Conservation (phyloP, 2,888 invertebrate genomes). For the Colletes collaris region DNA sequence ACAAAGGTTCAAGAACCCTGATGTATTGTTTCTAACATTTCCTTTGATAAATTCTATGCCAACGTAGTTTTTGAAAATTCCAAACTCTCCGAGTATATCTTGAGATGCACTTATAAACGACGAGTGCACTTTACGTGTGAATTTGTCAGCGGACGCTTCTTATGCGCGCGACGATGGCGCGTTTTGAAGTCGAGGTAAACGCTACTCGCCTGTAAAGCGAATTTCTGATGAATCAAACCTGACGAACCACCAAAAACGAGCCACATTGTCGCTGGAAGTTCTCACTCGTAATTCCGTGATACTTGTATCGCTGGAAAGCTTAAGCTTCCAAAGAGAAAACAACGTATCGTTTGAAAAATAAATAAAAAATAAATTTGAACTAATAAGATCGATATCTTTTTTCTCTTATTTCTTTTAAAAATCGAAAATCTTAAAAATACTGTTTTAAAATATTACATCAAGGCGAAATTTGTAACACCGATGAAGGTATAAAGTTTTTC, state of each 20-base stretch:
- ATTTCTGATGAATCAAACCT: slow-evolving; percentile 53
- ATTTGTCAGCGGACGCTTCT: slow-evolving; percentile 30
- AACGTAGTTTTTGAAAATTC: not conserved
- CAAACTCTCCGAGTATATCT: no score
- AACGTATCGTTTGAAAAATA: not conserved
- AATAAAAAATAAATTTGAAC: no score
- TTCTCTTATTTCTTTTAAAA: no score
- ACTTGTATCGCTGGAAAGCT: slow-evolving; percentile 6
- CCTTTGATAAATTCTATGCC: not conserved
- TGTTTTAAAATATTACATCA: no score
- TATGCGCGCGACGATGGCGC: slow-evolving; percentile 10
- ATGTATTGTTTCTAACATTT: no score
- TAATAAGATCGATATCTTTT: no score
- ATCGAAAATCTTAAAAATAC: no score
- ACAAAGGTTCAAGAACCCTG: no score
- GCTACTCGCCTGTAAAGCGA: slow-evolving; percentile 26
- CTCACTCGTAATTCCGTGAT: slow-evolving; percentile 25
- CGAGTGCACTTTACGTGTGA: slow-evolving; percentile 14
- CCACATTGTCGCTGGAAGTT: slow-evolving; percentile 44
- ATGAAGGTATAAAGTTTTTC: no score
- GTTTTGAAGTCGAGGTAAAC: slow-evolving; percentile 41
- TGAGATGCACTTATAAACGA: not conserved
- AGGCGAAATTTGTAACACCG: no score
- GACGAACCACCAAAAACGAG: slow-evolving; percentile 60
- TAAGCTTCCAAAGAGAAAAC: not conserved